These are phyloP conservation scores for Vulpes vulpes DNA, from an alignment of 2,113 vertebrate species.

Conservation along the genomic window DNA sequence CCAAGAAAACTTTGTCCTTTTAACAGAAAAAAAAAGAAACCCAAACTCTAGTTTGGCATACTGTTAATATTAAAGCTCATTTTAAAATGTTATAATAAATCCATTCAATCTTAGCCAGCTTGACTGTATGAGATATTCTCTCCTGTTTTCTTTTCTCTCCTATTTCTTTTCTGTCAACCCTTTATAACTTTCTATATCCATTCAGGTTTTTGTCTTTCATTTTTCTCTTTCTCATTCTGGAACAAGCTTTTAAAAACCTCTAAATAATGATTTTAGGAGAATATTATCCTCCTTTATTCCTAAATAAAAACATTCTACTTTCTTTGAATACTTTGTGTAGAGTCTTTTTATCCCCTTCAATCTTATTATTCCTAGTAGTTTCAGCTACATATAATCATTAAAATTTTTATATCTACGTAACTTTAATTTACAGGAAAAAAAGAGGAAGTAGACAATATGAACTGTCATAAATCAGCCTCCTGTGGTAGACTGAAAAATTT, in stretches of 20 bases:
- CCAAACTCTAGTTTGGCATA: not conserved
- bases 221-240: conserved; percentile 1
- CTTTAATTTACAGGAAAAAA: not conserved
- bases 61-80: not conserved
- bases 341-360: not conserved
- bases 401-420: not conserved
- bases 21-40: not conserved
- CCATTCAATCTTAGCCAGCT: not conserved
- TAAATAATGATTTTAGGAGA: not conserved
- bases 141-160: not conserved
- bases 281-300: not conserved
- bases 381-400: conserved; percentile 14
- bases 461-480: not conserved
- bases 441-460: not conserved
- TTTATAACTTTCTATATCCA: not conserved
- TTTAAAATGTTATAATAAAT: not conserved
- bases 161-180: not conserved
- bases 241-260: not conserved
- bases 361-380: not conserved
- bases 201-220: not conserved
- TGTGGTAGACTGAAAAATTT: not conserved
- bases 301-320: not conserved
- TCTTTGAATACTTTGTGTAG: not conserved
- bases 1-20: not conserved
- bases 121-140: not conserved